Evolutionary conservation across 2,888 invertebrate species (phyloP).

Genomic region (Pachliopta kotzebuea): DNA sequence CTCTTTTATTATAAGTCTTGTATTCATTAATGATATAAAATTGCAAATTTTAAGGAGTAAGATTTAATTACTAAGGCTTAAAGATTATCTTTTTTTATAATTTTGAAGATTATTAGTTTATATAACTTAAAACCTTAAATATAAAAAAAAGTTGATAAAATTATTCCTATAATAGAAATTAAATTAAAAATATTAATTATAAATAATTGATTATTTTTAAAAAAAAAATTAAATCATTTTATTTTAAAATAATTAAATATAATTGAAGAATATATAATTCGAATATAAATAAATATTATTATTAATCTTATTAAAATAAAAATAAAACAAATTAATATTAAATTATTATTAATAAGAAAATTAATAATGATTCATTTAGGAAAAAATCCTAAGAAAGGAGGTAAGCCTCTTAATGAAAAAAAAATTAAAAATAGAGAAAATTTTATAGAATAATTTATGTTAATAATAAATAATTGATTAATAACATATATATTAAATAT

Average conservation of each 20-base stretch:
- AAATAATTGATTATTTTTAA: conserved; percentile 33
- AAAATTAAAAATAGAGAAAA: too few species aligned
- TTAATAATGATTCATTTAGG: conserved; percentile 59
- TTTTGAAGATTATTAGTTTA: conserved; percentile 84
- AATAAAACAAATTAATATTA: conserved; percentile 68
- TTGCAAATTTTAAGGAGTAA: conserved; percentile 42
- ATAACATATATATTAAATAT: too few species aligned
- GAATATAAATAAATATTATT: conserved; percentile 74
- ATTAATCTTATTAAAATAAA: conserved; percentile 68
- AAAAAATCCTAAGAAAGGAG: conserved; percentile 82
- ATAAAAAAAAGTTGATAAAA: conserved; percentile 52
- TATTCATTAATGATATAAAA: too few species aligned
- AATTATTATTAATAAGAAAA: conserved; percentile 60
- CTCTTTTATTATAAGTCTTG: conserved; percentile 72
- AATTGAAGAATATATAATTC: conserved; percentile 46
- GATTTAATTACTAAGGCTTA: conserved; percentile 75
- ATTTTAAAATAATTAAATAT: conserved; percentile 65
- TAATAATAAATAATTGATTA: too few species aligned
- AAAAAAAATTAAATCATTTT: conserved; percentile 49
- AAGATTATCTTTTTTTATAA: conserved; percentile 79
- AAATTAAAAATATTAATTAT: too few species aligned
- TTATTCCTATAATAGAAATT: too few species aligned
- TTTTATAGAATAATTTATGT: too few species aligned
- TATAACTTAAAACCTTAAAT: conserved; percentile 80
- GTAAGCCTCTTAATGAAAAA: conserved; percentile 80